These are phyloP conservation scores for Cirrhinus mrigala DNA, from an alignment of 2,797 vertebrate species.

Conservation along the genomic window DNA sequence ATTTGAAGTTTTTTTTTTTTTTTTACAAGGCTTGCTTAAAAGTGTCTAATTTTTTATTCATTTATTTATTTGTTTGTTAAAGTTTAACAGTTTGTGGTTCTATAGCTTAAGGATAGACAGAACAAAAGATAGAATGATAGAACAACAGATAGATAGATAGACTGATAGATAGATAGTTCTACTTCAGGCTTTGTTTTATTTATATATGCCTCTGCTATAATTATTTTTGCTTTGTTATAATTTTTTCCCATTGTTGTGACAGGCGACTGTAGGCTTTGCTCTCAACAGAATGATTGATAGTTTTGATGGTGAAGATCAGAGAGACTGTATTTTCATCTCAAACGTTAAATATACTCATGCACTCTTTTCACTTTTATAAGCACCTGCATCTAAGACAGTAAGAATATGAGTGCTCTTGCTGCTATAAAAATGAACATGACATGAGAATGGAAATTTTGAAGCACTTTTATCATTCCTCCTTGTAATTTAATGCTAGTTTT, in stretches of 20 bases:
- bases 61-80: no score
- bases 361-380: background rate
- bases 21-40: background rate
- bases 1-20: no score
- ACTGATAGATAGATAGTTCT: background rate
- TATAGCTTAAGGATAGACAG: background rate
- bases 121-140: background rate
- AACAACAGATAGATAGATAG: background rate
- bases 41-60: no score
- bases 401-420: background rate
- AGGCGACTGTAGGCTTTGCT: background rate
- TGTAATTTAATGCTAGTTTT: constrained; percentile 10
- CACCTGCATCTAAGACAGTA: background rate
- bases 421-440: background rate
- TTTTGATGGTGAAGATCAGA: background rate
- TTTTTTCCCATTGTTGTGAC: background rate
- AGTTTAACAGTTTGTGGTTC: background rate
- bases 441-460: background rate
- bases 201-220: background rate
- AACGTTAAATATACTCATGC: background rate
- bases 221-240: background rate
- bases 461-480: background rate
- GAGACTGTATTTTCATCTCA: background rate
- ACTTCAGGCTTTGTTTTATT: background rate
- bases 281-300: background rate